A percentile compares a stretch with the other conserved stretches of the same genome.
phyloP scores from a whole-genome alignment of 2,888 invertebrate genomes.

The Stenodema calcarata region DNA sequence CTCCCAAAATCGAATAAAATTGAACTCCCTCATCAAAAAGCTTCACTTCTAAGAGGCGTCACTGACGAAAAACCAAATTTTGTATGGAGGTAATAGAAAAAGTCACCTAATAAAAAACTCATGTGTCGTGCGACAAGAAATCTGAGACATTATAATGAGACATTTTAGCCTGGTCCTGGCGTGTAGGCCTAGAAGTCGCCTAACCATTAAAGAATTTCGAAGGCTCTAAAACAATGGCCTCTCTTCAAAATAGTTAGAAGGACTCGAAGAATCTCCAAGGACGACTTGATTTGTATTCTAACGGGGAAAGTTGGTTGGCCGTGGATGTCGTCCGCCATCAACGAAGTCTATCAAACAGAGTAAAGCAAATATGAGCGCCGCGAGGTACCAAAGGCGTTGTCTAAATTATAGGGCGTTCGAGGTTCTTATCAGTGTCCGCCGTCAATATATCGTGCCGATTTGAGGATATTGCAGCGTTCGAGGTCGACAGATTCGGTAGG shows the following conservation, averaged over 20 bases:
- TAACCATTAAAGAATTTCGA: background rate
- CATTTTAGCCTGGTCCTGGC: no score
- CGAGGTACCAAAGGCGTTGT: background rate
- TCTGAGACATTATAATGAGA: no score
- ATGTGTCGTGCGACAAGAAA: no score
- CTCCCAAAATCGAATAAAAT: no score
- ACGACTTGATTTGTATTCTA: constrained; percentile 38
- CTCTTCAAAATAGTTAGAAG: constrained; percentile 21
- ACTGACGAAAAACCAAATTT: no score
- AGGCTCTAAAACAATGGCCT: background rate
- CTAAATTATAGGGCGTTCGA: background rate
- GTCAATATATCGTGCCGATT: background rate
- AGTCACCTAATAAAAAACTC: no score
- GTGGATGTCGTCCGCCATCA: constrained; percentile 31
- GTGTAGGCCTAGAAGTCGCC: background rate
- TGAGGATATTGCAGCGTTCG: background rate
- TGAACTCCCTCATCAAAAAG: no score
- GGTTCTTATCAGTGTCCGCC: background rate
- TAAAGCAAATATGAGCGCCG: background rate
- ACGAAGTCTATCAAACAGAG: constrained; percentile 6
- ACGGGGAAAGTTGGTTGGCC: constrained; percentile 35
- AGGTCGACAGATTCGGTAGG: background rate
- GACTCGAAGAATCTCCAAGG: constrained; percentile 26
- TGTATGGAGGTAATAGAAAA: no score
- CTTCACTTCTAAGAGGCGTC: no score